phyloP scores from a whole-genome alignment of 2,113 vertebrate genomes.

The Mohoua ochrocephala region DNA sequence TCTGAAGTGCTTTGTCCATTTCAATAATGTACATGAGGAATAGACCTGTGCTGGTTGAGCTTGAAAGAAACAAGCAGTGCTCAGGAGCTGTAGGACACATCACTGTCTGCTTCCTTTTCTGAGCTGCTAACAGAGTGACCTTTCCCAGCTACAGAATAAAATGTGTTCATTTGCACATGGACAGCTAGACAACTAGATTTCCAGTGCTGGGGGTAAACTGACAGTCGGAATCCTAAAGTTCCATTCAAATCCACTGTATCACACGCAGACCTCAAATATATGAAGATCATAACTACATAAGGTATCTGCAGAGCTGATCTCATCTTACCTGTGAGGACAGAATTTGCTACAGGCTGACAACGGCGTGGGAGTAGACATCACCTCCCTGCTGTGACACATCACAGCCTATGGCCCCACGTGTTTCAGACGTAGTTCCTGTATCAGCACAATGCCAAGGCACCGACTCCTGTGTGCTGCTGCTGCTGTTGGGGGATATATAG shows the following conservation, averaged over 20 bases:
- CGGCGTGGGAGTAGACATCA: background rate
- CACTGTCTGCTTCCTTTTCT: background rate
- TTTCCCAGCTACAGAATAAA: background rate
- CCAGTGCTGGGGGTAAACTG: background rate
- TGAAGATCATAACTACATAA: background rate
- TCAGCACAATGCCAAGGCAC: background rate
- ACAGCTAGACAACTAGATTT: background rate
- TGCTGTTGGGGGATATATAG: background rate
- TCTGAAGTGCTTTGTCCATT: background rate
- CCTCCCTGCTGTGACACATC: background rate
- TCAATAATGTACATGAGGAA: background rate
- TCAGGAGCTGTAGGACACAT: background rate
- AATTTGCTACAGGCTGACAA: background rate
- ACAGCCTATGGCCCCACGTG: background rate
- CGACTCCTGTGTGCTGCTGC: background rate
- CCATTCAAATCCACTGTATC: background rate
- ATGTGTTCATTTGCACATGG: background rate
- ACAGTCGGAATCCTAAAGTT: background rate
- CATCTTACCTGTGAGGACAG: background rate
- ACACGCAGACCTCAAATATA: background rate
- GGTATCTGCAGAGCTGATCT: background rate
- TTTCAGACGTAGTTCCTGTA: background rate
- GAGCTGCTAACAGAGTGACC: background rate
- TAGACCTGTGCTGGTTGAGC: background rate
- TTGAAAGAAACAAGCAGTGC: background rate